Evolutionary conservation across 2,797 vertebrate species (phyloP).

Genomic region (Anguilla obscura): DNA sequence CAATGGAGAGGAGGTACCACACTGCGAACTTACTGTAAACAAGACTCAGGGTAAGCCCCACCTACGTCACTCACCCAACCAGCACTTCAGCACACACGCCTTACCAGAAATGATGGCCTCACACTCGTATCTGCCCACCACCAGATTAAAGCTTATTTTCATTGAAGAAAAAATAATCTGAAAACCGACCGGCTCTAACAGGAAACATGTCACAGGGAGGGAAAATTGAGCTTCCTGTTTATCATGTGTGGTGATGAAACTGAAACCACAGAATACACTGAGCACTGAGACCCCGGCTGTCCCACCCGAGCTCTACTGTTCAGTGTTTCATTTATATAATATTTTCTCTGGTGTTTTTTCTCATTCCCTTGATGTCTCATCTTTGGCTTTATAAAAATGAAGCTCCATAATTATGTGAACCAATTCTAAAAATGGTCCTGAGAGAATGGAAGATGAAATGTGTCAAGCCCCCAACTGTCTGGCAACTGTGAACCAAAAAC

Average conservation of each 20-base stretch:
- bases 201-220: conserved; percentile 79
- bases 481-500: background rate
- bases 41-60: conserved; percentile 67
- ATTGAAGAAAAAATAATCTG: conserved; percentile 48
- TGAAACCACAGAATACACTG: conserved; percentile 55
- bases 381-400: background rate
- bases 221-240: conserved; percentile 74
- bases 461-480: background rate
- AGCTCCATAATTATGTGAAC: background rate
- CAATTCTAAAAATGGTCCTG: background rate
- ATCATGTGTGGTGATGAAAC: conserved; percentile 54
- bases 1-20: conserved; percentile 29
- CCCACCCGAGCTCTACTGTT: background rate
- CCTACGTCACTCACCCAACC: conserved; percentile 62
- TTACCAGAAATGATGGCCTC: conserved; percentile 59
- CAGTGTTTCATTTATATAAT: background rate
- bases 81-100: conserved; percentile 19
- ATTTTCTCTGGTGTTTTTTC: background rate
- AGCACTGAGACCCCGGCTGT: background rate
- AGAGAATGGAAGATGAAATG: background rate
- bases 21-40: conserved; percentile 62
- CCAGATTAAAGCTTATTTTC: conserved; percentile 53
- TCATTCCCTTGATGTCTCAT: background rate
- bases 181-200: conserved; percentile 50
- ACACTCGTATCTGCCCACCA: conserved; percentile 62